Evolutionary conservation across 2,113 vertebrate species (phyloP), one percentile per base, ranked within the genome.

Genomic region (Furnarius figulus): DNA sequence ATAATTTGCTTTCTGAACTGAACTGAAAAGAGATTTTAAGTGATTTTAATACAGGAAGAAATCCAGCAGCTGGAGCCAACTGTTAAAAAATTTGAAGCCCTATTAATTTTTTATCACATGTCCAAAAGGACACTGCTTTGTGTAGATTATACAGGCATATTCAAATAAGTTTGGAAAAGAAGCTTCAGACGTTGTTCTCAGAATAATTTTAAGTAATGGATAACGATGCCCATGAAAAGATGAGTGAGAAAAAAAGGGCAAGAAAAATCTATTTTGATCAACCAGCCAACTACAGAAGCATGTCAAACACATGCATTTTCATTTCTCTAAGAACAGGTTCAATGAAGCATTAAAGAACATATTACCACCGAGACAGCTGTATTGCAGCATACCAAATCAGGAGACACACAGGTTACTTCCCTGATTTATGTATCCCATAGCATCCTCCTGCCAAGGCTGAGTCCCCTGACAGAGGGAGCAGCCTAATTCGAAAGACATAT

Each of bases 271-370:
- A 77, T 97, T 97, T 97, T 97, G 87, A 97, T 97, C 96, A 97
- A 93, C 80, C 74, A 95, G 89, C 50, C 66, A 74, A 89, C 93
- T 96, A 71, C 59, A 75, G 63, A 95, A 97, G 91, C 35, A 9
- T 96, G 90, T 97, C 95, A 96, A 97, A 96, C 85, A 96, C 92
- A 96, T 96, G 95, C 87, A 96, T 98, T 98, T 98, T 97, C 97
- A 98, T 97, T 98, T 94, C 68, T 80, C 87, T 67, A 80, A 94
- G 95, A 97, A 82, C 81, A 91, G 58, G 86, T 88, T 96, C 97
- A 97, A 93, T 13, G 90, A 95, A 97, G 97, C 97, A 97, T 98
- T 97, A 97, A 97, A 98, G 96, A 97, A 97, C 82, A 89, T 79
- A 95, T 97, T 97, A 95, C 95, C 87, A 90, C 86, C 56, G 97